These are phyloP conservation scores for Tenthredo scrophulariae DNA, from an alignment of 2,888 invertebrate genomes.

Conservation along the genomic window DNA sequence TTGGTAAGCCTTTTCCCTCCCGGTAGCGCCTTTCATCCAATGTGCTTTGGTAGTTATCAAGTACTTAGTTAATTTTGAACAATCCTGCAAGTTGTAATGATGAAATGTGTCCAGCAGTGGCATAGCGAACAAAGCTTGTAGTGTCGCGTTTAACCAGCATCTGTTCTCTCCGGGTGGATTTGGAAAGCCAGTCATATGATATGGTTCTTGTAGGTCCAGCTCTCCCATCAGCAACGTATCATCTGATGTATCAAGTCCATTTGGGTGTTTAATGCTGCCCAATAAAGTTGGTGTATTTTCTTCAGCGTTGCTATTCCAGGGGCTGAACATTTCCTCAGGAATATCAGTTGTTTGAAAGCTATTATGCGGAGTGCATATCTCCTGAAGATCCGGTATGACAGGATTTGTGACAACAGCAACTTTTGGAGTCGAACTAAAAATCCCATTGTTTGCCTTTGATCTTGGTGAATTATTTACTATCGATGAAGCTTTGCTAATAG, in stretches of 20 bases:
- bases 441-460: neutral
- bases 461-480: neutral
- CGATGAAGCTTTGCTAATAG: neutral
- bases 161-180: conserved; percentile 73
- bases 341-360: conserved; percentile 10
- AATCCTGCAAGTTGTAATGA: conserved; percentile 60
- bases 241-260: neutral
- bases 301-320: conserved; percentile 14
- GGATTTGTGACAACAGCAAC: conserved; percentile 40
- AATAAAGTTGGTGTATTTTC: neutral
- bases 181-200: conserved; percentile 70
- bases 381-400: conserved; percentile 34
- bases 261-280: neutral
- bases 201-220: conserved; percentile 59
- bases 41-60: conserved; percentile 64
- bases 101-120: conserved; percentile 66
- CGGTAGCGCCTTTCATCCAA: conserved; percentile 65
- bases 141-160: conserved; percentile 72
- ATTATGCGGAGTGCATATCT: conserved; percentile 19
- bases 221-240: conserved; percentile 28
- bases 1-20: conserved; percentile 63
- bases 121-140: conserved; percentile 70
- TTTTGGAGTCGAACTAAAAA: conserved; percentile 5
- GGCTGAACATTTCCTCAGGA: conserved; percentile 15
- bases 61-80: conserved; percentile 65